Base-by-base conservation (phyloP, 2,888 invertebrate species). In the Ennomos fuscantarius region DNA sequence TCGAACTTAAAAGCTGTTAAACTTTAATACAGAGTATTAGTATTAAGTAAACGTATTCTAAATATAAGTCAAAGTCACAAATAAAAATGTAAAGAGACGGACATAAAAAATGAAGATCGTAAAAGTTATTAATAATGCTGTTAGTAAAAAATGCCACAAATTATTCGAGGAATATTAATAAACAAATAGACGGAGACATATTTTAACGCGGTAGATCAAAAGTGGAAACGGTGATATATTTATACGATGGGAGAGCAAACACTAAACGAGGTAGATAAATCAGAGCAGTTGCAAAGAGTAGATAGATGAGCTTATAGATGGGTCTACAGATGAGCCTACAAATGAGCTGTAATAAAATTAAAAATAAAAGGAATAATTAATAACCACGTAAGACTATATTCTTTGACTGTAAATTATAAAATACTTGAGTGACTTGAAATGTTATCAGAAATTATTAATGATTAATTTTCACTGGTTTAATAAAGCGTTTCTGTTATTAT, bases 261-360 rank as follows among this genome's bases (percentile, higher is more conserved):
- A 70, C 73, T 76, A 79, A 81, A 84, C 82, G 76, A 74, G 72
- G 59, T 63, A 68, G 70, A 84, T 84, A 84, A 85, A 84, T 86
- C 84, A 82, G 68, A 72, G 65, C 56, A 48, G 24, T 10, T 62
- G 5, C 80, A 85, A 72, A 81, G 84, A 84, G 37, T 73, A 70
- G 54, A 41, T 44, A 32, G 35, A 35, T 9, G 24, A 24, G 24
- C 24, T 40, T 44, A 55, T 51, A 45, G 49, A 37, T 37, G 11
- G 9, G 31, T n/a, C n/a, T n/a, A n/a, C n/a, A n/a, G n/a, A n/a
- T n/a, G n/a, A n/a, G n/a, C n/a, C n/a, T n/a, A n/a, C n/a, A n/a
- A n/a, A n/a, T n/a, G n/a, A n/a, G n/a, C n/a, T n/a, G n/a, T n/a
- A n/a, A n/a, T n/a, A n/a, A n/a, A n/a, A n/a, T n/a, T n/a, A n/a